Base-by-base conservation (phyloP, 2,797 vertebrate genomes). In the Erithacus rubecula region DNA sequence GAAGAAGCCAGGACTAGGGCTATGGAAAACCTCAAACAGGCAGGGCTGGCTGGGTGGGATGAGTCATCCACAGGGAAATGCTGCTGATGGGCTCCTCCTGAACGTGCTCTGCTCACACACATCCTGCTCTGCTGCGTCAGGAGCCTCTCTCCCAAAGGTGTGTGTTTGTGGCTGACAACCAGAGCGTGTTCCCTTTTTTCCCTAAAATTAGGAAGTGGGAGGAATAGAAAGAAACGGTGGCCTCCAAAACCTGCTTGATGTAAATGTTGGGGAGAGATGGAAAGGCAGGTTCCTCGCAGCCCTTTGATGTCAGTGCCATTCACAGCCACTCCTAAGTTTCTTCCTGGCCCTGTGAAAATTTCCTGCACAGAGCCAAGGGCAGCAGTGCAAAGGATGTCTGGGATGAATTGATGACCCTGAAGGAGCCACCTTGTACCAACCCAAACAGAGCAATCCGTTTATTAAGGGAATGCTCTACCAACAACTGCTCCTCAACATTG, bases 141-240 rank as follows among this genome's bases (percentile, higher is more conserved):
- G 49, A 86, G 69, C 87, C 65, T 52, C 68, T 68, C 62, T 90
- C 93, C 87, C 18, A 4, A 68, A 89, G 85, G 80, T 67, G 39
- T 65, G 87, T 2, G 10, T 4, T 23, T 53, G 83, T 39, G 86
- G 62, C 15, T 71, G 59, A 65, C 70, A 81, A n/a, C 0, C 5
- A 53, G 34, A 77, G 32, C 39, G 37, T 11, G 29, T 26, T 83
- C 60, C 19, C 37, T 53, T 74, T 92, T 65, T n/a, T 26, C 36
- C 76, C 65, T 87, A 68, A 78, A 90, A 84, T 68, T 81, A 95
- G 74, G 86, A 95, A 96, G 80, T 89, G 87, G 84, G 95, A 93
- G 87, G 81, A 83, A 83, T 1, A 93, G 75, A 87, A 89, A 68
- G 87, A 91, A 93, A 87, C 1, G 6, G 75, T 37, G 75, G 70